Conservation (phyloP, 2,888 invertebrate species). For the Lasioglossum lativentre region DNA sequence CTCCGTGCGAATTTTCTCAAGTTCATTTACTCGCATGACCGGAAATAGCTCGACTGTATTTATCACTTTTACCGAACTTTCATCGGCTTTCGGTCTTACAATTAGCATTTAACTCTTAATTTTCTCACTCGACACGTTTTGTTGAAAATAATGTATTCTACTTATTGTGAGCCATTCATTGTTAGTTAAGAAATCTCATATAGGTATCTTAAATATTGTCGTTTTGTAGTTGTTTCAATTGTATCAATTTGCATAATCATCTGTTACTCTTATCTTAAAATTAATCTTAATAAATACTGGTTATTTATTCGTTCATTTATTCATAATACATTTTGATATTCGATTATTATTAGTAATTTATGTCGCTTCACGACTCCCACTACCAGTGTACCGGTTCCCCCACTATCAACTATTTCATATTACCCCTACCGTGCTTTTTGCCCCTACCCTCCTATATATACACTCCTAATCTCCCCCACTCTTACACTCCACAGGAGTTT, state of each 20-base stretch:
- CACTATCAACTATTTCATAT: too few relatives aligned
- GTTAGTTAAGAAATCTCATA: background rate
- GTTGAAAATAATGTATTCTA: background rate
- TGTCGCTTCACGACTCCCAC: too few relatives aligned
- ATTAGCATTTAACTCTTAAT: background rate
- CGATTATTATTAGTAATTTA: too few relatives aligned
- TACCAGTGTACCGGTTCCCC: too few relatives aligned
- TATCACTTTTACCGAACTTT: conserved; percentile 52
- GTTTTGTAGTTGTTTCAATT: too few relatives aligned
- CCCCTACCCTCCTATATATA: too few relatives aligned
- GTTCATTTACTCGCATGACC: background rate
- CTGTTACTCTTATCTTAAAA: background rate
- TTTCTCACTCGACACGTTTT: background rate
- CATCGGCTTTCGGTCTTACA: conserved; percentile 16
- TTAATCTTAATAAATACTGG: background rate
- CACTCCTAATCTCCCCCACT: too few relatives aligned
- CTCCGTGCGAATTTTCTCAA: conserved; percentile 49
- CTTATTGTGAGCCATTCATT: background rate
- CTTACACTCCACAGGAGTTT: too few relatives aligned
- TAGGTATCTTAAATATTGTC: too few relatives aligned
- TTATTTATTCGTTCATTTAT: background rate
- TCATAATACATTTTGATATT: background rate
- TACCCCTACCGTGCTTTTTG: too few relatives aligned
- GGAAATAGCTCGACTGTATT: conserved; percentile 9
- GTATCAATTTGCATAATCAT: background rate